Base-by-base conservation (phyloP, 2,113 vertebrate genomes). In the Rutilus rutilus region DNA sequence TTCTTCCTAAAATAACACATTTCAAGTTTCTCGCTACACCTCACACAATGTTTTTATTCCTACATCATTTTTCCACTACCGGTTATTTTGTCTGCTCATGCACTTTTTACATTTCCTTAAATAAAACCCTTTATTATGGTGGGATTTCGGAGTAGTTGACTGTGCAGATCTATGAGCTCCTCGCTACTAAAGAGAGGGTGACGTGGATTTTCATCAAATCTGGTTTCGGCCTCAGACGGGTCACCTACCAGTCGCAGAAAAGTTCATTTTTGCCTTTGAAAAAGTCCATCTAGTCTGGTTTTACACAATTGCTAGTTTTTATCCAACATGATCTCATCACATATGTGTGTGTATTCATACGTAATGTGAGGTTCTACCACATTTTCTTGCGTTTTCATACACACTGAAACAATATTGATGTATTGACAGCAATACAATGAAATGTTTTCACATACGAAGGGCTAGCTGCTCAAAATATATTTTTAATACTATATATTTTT, bases 121-220 rank as follows among this genome's bases (percentile, higher is more conserved):
- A 86, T 50, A 60, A 85, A 8, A 42, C 30, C 71, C 54, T 74
- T 87, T 87, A 71, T 84, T 84, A 84, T 59, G 76, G 65, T 33
- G 80, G 23, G 39, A 52, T 30, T 54, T 10, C 21, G 8, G 75
- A 77, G 4, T 30, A 54, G 75, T 33, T 54, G 75, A 77, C 75
- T 5, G 4, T 52, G 25, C 74, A 54, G 45, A 54, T 77, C 17
- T 54, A 71, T 71, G 33, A 23, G 19, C 33, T 23, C 4, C 15
- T 33, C 27, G 0, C 42, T 25, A 1, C 6, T 45, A 25, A 21
- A 25, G 10, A 60, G 27, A 75, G 14, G 14, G n/a, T 75, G 50
- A 30, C 8, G 1, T 45, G 5, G 23, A 19, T 47, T 25, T 59
- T 0, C 23, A 12, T 59, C 5, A 11, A 78, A 7, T 78, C 9